Evolutionary conservation across 2,797 vertebrate species (phyloP).

Genomic region (Centroberyx gerrardi): DNA sequence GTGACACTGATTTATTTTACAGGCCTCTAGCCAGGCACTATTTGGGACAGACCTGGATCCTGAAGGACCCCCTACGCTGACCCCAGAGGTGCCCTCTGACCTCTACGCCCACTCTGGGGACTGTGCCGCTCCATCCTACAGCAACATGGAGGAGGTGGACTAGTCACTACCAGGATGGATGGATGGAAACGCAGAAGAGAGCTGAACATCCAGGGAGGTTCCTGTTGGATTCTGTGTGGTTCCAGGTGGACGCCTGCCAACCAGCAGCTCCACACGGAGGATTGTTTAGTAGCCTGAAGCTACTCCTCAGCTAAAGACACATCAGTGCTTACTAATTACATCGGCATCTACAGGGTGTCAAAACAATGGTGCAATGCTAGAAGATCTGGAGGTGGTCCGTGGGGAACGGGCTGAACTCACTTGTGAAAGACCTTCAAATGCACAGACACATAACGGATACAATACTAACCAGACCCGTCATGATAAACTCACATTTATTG

Average conservation of each 20-base stretch:
- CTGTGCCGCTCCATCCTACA: slow-evolving; percentile 91
- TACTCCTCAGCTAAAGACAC: slow-evolving; percentile 49
- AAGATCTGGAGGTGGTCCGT: slow-evolving; percentile 40
- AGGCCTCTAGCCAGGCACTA: slow-evolving; percentile 92
- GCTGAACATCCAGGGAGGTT: not conserved
- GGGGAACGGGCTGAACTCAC: slow-evolving; percentile 30
- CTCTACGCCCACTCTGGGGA: slow-evolving; percentile 89
- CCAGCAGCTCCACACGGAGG: not conserved
- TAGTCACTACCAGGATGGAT: slow-evolving; percentile 63
- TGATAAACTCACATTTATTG: slow-evolving; percentile 16
- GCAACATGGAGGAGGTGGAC: slow-evolving; percentile 99
- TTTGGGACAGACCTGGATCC: slow-evolving; percentile 91
- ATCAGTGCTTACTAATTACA: slow-evolving; percentile 53
- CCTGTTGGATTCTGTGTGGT: slow-evolving; percentile 12
- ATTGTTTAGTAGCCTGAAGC: slow-evolving; percentile 9
- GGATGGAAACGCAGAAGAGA: slow-evolving; percentile 15
- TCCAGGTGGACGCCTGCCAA: slow-evolving; percentile 4
- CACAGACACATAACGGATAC: slow-evolving; percentile 29
- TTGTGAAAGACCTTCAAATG: slow-evolving; percentile 43
- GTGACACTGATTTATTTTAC: slow-evolving; percentile 86
- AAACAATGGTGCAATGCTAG: slow-evolving; percentile 32
- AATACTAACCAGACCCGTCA: slow-evolving; percentile 30
- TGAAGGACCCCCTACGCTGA: slow-evolving; percentile 90
- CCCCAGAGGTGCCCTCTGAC: slow-evolving; percentile 88
- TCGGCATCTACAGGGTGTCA: slow-evolving; percentile 57